Conservation (phyloP, 2,888 invertebrate genomes). For the Argyresthia albistria region DNA sequence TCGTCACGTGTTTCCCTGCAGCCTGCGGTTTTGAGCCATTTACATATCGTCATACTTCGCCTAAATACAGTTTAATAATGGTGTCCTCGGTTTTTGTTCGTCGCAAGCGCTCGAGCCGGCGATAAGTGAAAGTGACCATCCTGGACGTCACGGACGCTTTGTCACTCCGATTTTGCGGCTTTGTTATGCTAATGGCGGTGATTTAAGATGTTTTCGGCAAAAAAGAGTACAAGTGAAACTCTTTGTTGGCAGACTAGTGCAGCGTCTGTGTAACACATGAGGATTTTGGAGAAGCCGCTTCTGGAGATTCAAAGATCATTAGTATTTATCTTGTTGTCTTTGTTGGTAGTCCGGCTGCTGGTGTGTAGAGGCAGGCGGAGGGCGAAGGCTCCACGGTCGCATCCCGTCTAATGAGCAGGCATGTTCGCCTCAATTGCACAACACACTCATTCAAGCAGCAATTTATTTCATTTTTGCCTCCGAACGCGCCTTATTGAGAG, state of each 20-base stretch:
- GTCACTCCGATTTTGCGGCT: constrained; percentile 53
- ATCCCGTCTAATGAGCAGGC: constrained; percentile 64
- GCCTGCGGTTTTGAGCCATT: constrained; percentile 51
- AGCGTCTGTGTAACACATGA: constrained; percentile 38
- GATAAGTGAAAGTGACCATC: constrained; percentile 59
- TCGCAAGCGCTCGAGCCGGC: constrained; percentile 12
- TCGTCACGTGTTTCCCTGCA: constrained; percentile 47
- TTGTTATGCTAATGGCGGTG: constrained; percentile 63
- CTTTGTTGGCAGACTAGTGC: constrained; percentile 29
- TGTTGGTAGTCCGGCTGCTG: background rate
- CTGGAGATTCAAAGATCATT: background rate
- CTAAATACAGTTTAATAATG: constrained; percentile 41
- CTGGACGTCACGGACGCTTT: constrained; percentile 34
- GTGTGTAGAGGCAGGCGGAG: background rate
- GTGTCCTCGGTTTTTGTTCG: constrained; percentile 9
- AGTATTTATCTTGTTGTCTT: background rate
- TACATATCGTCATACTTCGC: constrained; percentile 34
- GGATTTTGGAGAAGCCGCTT: constrained; percentile 42
- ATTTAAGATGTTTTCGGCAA: constrained; percentile 60
- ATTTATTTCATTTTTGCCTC: constrained; percentile 73
- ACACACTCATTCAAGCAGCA: constrained; percentile 30
- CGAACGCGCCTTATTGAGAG: constrained; percentile 71
- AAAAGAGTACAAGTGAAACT: constrained; percentile 33
- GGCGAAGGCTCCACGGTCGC: constrained; percentile 13
- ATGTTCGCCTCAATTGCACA: constrained; percentile 69